These are phyloP conservation scores for Pristiophorus japonicus DNA, from an alignment of 2,113 vertebrate genomes.

Conservation along the genomic window DNA sequence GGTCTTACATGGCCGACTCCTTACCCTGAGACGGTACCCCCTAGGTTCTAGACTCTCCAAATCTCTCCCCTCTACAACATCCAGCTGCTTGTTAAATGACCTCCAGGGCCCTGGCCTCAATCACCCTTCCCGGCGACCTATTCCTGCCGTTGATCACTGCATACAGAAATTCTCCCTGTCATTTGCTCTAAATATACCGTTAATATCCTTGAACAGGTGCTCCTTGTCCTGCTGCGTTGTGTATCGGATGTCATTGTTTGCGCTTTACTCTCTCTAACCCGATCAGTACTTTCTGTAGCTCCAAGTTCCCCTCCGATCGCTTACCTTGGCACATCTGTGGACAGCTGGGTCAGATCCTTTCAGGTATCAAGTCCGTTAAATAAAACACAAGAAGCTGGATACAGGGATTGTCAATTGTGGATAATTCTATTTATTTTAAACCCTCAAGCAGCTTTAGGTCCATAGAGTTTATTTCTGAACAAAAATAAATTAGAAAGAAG, in stretches of 20 bases:
- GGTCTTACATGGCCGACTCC: too few species aligned
- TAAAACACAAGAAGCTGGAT: not conserved
- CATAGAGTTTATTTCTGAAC: conserved; percentile 13
- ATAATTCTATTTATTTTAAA: conserved; percentile 15
- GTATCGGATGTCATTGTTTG: not conserved
- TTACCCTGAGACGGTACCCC: too few species aligned
- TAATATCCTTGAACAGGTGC: not conserved
- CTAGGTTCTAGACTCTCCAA: too few species aligned
- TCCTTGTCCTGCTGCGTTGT: not conserved
- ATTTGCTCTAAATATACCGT: not conserved
- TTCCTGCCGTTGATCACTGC: not conserved
- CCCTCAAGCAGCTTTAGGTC: not conserved
- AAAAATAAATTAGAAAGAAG: conserved; percentile 26
- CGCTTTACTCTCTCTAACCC: not conserved
- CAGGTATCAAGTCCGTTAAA: not conserved
- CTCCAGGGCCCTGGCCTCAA: not conserved
- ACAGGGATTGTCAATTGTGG: not conserved
- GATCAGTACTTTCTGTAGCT: not conserved
- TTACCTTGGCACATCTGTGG: not conserved
- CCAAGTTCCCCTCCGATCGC: not conserved
- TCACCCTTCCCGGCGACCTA: not conserved
- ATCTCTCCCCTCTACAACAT: not conserved
- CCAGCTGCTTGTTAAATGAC: not conserved
- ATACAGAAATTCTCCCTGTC: not conserved
- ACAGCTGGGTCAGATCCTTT: not conserved